A percentile compares a stretch with the other conserved stretches of the same genome.
Evolutionary conservation across 2,113 vertebrate genomes (phyloP).

Genomic region (Macrotus californicus): DNA sequence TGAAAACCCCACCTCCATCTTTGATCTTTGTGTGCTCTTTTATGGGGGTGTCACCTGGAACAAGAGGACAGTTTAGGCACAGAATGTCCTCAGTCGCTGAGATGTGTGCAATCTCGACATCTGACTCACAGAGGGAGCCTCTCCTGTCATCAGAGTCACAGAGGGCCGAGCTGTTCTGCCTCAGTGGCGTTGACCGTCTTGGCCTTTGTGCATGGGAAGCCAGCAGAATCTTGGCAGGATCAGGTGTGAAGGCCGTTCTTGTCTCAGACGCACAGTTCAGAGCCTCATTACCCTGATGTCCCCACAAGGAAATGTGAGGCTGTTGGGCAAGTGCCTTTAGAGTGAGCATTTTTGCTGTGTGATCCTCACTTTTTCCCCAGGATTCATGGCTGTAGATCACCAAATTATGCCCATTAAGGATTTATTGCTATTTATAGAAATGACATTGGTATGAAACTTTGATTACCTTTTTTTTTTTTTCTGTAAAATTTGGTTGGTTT

Average conservation of each 20-base stretch:
- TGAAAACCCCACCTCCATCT: neutral
- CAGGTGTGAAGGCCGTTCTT: neutral
- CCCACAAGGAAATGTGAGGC: conserved; percentile 24
- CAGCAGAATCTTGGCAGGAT: conserved; percentile 26
- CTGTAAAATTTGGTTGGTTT: conserved; percentile 7
- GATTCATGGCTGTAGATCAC: neutral
- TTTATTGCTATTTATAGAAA: neutral
- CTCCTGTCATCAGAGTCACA: neutral
- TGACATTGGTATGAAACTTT: neutral
- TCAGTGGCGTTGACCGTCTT: conserved; percentile 24
- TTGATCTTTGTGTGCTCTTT: neutral
- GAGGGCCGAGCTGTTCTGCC: neutral
- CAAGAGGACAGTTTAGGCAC: neutral
- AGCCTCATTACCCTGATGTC: neutral
- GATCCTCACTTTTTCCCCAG: neutral
- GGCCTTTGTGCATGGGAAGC: conserved; percentile 7
- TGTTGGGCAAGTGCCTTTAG: neutral
- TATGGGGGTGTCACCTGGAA: neutral
- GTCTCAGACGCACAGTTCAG: neutral
- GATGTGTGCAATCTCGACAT: neutral
- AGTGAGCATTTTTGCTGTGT: neutral
- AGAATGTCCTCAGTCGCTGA: neutral
- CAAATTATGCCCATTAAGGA: neutral
- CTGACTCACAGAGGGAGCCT: neutral
- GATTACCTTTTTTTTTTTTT: neutral